These are phyloP conservation scores for Melanotus villosus DNA, from an alignment of 2,888 invertebrate genomes.

Conservation along the genomic window DNA sequence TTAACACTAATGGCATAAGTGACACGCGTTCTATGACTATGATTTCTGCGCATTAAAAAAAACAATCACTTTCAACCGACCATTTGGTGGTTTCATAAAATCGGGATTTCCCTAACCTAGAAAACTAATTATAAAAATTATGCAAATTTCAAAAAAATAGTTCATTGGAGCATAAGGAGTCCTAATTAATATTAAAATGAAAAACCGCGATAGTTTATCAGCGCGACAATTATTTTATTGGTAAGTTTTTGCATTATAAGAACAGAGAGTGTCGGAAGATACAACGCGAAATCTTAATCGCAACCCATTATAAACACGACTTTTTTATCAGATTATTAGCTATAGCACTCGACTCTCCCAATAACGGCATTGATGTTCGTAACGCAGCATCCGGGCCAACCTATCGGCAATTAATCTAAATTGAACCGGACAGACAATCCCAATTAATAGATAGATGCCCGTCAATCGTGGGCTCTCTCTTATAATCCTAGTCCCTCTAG, in stretches of 20 bases:
- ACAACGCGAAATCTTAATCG: conserved; percentile 46
- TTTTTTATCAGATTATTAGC: conserved; percentile 51
- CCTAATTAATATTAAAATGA: too few relatives aligned
- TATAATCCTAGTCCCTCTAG: conserved; percentile 31
- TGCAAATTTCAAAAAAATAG: too few relatives aligned
- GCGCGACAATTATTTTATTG: conserved; percentile 24
- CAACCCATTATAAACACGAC: conserved; percentile 53
- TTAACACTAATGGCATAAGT: too few relatives aligned
- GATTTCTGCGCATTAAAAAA: too few relatives aligned
- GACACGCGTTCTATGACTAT: too few relatives aligned
- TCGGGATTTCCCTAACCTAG: too few relatives aligned
- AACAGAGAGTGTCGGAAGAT: too few relatives aligned
- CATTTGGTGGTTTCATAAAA: background rate
- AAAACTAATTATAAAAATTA: too few relatives aligned
- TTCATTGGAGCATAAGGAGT: too few relatives aligned
- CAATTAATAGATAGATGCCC: conserved; percentile 61
- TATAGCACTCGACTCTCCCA: conserved; percentile 40
- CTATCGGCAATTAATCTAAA: conserved; percentile 67
- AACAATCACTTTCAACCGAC: too few relatives aligned
- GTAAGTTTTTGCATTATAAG: background rate
- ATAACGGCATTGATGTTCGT: conserved; percentile 45
- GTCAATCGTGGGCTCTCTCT: conserved; percentile 41
- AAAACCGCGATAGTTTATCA: conserved; percentile 12
- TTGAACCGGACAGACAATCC: conserved; percentile 64
- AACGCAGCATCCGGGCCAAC: conserved; percentile 50